Base-by-base conservation (phyloP, 2,888 invertebrate species). In the Acanthosepion lycidas region DNA sequence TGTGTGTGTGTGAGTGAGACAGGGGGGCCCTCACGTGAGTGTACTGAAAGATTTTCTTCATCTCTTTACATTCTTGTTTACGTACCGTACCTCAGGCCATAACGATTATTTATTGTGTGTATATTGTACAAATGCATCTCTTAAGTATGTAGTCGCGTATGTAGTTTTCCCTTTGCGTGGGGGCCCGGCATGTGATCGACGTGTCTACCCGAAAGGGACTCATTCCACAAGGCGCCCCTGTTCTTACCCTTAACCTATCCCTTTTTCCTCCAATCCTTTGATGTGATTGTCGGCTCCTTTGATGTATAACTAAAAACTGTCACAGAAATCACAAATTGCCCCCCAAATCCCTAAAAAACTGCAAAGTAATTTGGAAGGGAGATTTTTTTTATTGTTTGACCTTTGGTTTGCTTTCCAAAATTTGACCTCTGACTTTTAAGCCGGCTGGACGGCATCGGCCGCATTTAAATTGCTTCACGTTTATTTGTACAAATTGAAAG, bases 271-370 rank as follows among this genome's bases (percentile, higher is more conserved):
- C n/a, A 78, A 78, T 78, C n/a, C 78, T 78, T 78, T 78, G 78
- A 78, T 78, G 78, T 78, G 78, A 78, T n/a, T 78, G 78, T 78
- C 78, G 78, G 78, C 78, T n/a, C n/a, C 78, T 78, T 78, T 78
- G n/a, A 78, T 78, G n/a, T 78, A 78, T 78, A 78, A 78, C 78
- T 78, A 78, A 78, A 78, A 78, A 78, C 78, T 78, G 78, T 78
- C 78, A 78, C 78, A 78, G 33, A 78, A 78, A 78, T 78, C 78
- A n/a, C 78, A 78, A 78, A 78, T 78, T 78, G 78, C 78, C n/a
- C 3, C 78, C 78, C 78, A 78, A 78, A 78, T 78, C 78, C 78
- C 78, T 78, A 78, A 78, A 78, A 59, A 78, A n/a, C n/a, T 78
- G 78, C 78, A 78, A 78, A 78, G 78, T 78, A 78, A n/a, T 78